phyloP scores from a whole-genome alignment of 2,797 vertebrate genomes.

The Neosalanx taihuensis region DNA sequence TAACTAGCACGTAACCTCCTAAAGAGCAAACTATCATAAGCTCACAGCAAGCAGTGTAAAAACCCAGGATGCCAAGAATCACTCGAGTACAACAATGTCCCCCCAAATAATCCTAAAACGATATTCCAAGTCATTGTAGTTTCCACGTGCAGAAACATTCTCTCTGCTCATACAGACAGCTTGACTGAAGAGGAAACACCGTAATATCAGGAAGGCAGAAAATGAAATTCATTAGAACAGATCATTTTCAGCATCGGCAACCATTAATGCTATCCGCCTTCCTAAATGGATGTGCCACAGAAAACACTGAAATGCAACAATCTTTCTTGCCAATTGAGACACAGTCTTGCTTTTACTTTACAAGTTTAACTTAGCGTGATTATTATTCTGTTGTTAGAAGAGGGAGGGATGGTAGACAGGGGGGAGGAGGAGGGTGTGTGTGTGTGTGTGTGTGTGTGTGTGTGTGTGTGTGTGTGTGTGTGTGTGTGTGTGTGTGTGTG shows the following conservation, averaged over 20 bases:
- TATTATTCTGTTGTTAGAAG: conserved; percentile 44
- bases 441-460: conserved; percentile 47
- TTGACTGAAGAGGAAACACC: conserved; percentile 53
- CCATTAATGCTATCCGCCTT: conserved; percentile 71
- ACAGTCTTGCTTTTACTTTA: conserved; percentile 45
- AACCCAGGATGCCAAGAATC: conserved; percentile 24
- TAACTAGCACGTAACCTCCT: conserved; percentile 65
- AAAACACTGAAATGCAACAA: conserved; percentile 57
- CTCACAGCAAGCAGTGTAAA: conserved; percentile 64
- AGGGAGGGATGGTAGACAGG: conserved; percentile 48
- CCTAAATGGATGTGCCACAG: conserved; percentile 69
- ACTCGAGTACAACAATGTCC: conserved; percentile 60
- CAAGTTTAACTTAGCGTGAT: conserved; percentile 47
- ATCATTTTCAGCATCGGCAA: conserved; percentile 74
- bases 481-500: no score
- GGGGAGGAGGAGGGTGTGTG: conserved; percentile 39
- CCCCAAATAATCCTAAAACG: conserved; percentile 44
- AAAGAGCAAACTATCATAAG: conserved; percentile 61
- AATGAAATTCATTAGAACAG: conserved; percentile 73
- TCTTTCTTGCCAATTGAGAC: conserved; percentile 49
- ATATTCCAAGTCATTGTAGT: conserved; percentile 41
- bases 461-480: no score
- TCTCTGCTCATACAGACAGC: conserved; percentile 50
- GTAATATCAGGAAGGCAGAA: conserved; percentile 59
- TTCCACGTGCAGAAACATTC: conserved; percentile 45